Conservation (phyloP, 2,888 invertebrate species). For the Erpobdella octoculata region DNA sequence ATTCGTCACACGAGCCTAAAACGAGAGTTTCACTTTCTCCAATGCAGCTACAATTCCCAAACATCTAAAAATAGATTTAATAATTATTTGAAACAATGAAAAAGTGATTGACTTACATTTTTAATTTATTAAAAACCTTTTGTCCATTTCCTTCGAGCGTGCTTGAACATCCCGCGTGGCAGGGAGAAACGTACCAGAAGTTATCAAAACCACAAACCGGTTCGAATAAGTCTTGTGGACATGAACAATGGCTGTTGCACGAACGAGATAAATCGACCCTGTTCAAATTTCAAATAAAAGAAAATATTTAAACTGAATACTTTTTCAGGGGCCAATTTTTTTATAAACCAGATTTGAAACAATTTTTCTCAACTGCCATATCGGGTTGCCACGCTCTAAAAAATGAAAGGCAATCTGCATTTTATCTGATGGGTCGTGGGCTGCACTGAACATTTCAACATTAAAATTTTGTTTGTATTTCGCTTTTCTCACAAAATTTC, state of each 20-base stretch:
- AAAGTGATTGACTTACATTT: too few relatives aligned
- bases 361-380: too few relatives aligned
- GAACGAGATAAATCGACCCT: slow-evolving; percentile 40
- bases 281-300: not conserved
- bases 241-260: slow-evolving; percentile 61
- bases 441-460: too few relatives aligned
- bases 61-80: not conserved
- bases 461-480: too few relatives aligned
- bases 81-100: too few relatives aligned
- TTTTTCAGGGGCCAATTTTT: not conserved
- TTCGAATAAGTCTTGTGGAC: slow-evolving; percentile 58
- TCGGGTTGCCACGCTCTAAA: too few relatives aligned
- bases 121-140: too few relatives aligned
- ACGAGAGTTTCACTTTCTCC: not conserved
- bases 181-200: slow-evolving; percentile 64
- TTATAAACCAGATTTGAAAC: too few relatives aligned
- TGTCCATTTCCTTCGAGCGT: not conserved
- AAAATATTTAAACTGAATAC: not conserved
- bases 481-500: too few relatives aligned
- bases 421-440: too few relatives aligned
- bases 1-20: not conserved
- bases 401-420: too few relatives aligned
- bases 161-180: slow-evolving; percentile 64
- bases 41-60: not conserved
- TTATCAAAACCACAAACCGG: slow-evolving; percentile 61